These are phyloP conservation scores for Cataglyphis rosenhaueri DNA, from an alignment of 2,888 invertebrate species.

Conservation along the genomic window DNA sequence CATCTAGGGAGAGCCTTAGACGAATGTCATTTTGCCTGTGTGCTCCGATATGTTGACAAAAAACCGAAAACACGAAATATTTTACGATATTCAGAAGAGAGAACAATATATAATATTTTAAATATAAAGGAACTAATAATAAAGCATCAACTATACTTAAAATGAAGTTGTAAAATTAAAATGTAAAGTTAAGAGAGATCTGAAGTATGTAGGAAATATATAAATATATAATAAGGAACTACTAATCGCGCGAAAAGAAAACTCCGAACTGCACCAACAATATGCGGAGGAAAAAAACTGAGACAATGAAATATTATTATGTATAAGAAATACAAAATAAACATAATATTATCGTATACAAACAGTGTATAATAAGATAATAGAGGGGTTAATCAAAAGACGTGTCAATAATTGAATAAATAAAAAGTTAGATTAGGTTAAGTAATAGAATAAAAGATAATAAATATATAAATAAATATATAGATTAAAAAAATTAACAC, in stretches of 20 bases:
- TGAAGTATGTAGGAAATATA: neutral
- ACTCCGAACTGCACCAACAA: slow-evolving; percentile 18
- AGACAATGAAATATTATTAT: neutral
- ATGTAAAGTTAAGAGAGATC: neutral
- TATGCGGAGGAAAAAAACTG: neutral
- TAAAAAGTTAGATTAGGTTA: neutral
- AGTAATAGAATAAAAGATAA: neutral
- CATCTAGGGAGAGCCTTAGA: slow-evolving; percentile 21
- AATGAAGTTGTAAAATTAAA: neutral
- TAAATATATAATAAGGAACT: neutral
- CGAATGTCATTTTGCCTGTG: neutral
- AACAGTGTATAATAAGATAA: neutral
- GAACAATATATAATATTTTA: neutral
- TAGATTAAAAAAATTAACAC: too few species aligned
- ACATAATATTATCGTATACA: neutral
- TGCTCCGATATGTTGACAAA: neutral
- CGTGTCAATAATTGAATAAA: neutral
- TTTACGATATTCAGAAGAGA: neutral
- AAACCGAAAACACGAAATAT: neutral
- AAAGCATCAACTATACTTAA: neutral
- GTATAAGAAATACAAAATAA: neutral
- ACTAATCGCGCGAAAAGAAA: neutral
- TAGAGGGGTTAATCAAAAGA: neutral
- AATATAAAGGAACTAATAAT: neutral
- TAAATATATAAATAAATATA: neutral